Conservation (phyloP, 2,888 invertebrate genomes). For the Ligdia adustata region DNA sequence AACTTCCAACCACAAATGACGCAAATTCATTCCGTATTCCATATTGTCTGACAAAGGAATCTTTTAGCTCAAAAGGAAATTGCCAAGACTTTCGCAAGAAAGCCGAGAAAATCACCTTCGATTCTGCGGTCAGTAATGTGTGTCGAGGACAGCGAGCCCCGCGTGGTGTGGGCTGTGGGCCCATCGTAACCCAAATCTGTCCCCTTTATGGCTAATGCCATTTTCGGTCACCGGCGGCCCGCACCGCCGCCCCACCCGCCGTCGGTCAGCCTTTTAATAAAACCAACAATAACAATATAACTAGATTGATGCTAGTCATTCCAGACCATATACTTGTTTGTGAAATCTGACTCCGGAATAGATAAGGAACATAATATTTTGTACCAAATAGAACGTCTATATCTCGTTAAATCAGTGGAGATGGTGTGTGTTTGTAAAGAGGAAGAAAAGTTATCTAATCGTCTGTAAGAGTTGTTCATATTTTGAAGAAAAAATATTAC, state of each 20-base stretch:
- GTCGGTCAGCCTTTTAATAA: neutral
- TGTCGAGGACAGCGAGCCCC: constrained; percentile 6
- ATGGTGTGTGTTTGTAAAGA: too few species aligned
- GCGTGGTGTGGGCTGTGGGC: constrained; percentile 7
- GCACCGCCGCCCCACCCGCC: too few species aligned
- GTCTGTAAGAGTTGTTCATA: too few species aligned
- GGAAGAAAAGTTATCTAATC: too few species aligned
- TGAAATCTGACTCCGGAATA: too few species aligned
- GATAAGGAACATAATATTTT: too few species aligned
- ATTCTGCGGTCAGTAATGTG: constrained; percentile 3
- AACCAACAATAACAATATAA: constrained; percentile 4
- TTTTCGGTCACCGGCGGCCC: constrained; percentile 1
- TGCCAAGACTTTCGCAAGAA: neutral
- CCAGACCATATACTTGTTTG: neutral
- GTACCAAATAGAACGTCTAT: too few species aligned
- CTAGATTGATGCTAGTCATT: constrained; percentile 7
- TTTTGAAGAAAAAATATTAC: too few species aligned
- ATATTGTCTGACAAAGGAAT: too few species aligned
- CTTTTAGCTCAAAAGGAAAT: neutral
- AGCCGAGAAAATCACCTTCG: neutral
- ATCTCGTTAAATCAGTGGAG: too few species aligned
- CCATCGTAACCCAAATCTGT: constrained; percentile 12
- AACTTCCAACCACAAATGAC: neutral
- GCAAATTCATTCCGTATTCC: neutral
- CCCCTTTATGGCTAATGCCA: constrained; percentile 16